These are phyloP conservation scores for Lophochroa leadbeateri DNA, from an alignment of 2,113 vertebrate genomes.

Conservation along the genomic window DNA sequence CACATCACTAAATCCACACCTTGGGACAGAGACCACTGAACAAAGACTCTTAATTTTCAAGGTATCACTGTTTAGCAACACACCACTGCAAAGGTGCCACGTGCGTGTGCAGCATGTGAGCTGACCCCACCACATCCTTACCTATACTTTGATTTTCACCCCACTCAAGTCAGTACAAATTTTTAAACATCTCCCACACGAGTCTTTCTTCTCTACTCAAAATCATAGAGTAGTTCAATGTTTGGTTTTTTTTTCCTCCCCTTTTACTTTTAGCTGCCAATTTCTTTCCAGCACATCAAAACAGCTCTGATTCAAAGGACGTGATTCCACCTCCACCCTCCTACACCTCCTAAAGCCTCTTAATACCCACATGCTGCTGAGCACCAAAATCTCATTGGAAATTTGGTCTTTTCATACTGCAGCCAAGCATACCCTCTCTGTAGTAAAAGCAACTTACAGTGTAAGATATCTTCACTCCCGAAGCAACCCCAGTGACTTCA, in stretches of 20 bases:
- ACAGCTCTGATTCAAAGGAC: slow-evolving; percentile 34
- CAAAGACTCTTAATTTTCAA: neutral
- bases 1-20: neutral
- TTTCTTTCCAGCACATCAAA: neutral
- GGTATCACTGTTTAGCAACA: accelerated
- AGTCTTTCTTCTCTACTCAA: neutral
- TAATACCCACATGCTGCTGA: neutral
- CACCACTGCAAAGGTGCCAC: accelerated
- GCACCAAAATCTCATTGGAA: neutral
- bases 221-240: neutral
- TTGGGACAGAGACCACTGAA: neutral
- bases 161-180: neutral
- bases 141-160: neutral
- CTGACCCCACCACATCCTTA: neutral
- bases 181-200: neutral
- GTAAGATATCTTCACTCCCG: neutral
- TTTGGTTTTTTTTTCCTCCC: neutral
- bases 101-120: accelerated
- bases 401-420: neutral
- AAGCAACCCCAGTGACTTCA: accelerated
- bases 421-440: neutral
- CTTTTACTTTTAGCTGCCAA: neutral
- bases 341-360: slow-evolving; percentile 9
- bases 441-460: accelerated
- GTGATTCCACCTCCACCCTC: slow-evolving; percentile 12